phyloP scores from a whole-genome alignment of 2,888 invertebrate genomes.

The Cataglyphis albicans region DNA sequence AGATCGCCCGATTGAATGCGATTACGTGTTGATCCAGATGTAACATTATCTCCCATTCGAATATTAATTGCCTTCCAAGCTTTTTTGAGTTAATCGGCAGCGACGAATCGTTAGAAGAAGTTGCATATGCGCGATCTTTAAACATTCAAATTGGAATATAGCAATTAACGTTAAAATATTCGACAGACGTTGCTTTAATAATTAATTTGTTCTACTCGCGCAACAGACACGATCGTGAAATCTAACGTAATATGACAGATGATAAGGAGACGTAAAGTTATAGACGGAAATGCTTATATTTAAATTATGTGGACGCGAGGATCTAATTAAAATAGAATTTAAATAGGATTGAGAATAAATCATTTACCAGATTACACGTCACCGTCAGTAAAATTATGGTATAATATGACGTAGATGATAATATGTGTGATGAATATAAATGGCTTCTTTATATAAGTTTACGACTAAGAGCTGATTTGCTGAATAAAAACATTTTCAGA shows the following conservation, averaged over 20 bases:
- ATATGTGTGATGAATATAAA: slow-evolving; percentile 35
- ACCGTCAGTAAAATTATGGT: slow-evolving; percentile 32
- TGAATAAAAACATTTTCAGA: slow-evolving; percentile 10
- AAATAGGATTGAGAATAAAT: slow-evolving; percentile 22
- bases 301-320: slow-evolving; percentile 1
- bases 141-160: not conserved
- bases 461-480: not conserved
- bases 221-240: slow-evolving; percentile 32
- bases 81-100: not conserved
- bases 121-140: slow-evolving; percentile 13
- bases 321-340: slow-evolving; percentile 45
- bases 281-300: slow-evolving; percentile 14
- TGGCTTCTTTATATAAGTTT: not conserved
- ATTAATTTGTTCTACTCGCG: slow-evolving; percentile 12
- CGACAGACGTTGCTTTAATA: slow-evolving; percentile 39
- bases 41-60: slow-evolving; percentile 26
- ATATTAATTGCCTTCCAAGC: slow-evolving; percentile 29
- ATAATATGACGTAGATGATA: slow-evolving; percentile 15
- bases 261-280: slow-evolving; percentile 44
- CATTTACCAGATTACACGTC: slow-evolving; percentile 23
- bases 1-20: slow-evolving; percentile 21
- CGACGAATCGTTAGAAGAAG: slow-evolving; percentile 6
- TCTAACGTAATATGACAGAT: slow-evolving; percentile 45
- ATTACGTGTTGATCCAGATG: slow-evolving; percentile 34
- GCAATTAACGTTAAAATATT: slow-evolving; percentile 45